Percentiles rank a stretch among this genome's conserved stretches.
Conservation (phyloP, 2,113 vertebrate genomes). For the Tragelaphus scriptus region DNA sequence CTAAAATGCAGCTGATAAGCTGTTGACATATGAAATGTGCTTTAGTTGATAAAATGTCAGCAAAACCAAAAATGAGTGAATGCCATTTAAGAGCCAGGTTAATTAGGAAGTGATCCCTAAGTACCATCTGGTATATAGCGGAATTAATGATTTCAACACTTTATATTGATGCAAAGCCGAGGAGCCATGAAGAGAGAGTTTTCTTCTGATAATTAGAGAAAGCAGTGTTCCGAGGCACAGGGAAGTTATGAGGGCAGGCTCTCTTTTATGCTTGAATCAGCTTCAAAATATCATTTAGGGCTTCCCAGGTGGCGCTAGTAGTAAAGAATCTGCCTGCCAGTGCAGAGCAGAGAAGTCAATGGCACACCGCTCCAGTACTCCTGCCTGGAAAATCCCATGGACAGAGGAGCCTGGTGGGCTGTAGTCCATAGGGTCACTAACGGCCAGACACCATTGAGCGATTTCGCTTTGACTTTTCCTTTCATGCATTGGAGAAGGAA, state of each 20-base stretch:
- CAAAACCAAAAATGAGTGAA: slow-evolving; percentile 20
- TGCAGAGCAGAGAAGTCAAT: neutral
- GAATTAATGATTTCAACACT: neutral
- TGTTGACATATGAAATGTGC: slow-evolving; percentile 34
- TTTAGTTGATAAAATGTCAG: slow-evolving; percentile 2
- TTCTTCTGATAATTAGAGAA: neutral
- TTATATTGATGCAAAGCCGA: neutral
- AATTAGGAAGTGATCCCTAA: neutral
- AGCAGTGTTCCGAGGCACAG: neutral
- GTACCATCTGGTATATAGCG: neutral
- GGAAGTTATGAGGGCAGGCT: neutral
- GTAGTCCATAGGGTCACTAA: neutral
- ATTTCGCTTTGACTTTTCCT: neutral
- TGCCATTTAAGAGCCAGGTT: neutral
- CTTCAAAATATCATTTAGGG: neutral
- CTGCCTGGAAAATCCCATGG: neutral
- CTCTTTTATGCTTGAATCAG: neutral
- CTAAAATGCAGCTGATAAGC: slow-evolving; percentile 16
- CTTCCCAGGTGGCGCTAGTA: neutral
- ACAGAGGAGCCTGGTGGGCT: neutral
- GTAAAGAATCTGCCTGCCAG: neutral
- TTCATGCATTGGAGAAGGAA: neutral
- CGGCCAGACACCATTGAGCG: neutral
- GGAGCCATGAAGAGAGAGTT: neutral
- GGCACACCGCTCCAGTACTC: neutral